Percentiles rank a stretch among this genome's conserved stretches.
Conservation (phyloP, 2,888 invertebrate species). For the Eucera pruinosa region DNA sequence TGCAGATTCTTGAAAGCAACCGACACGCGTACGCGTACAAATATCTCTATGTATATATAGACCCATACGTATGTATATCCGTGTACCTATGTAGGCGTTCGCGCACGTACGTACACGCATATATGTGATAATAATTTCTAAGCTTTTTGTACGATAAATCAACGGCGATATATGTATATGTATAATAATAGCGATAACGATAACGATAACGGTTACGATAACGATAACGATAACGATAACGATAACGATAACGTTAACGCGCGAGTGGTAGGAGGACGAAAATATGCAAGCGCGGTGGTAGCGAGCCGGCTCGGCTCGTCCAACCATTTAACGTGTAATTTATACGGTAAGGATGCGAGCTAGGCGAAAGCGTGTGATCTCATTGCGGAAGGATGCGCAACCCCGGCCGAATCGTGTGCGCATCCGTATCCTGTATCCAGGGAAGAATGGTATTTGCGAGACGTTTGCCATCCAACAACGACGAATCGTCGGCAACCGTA, state of each 20-base stretch:
- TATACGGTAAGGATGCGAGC: constrained; percentile 44
- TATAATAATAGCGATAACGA: constrained; percentile 54
- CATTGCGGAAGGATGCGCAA: constrained; percentile 57
- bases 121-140: constrained; percentile 69
- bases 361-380: constrained; percentile 71
- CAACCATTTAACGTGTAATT: constrained; percentile 41
- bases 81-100: constrained; percentile 46
- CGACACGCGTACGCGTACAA: neutral
- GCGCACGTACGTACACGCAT: constrained; percentile 56
- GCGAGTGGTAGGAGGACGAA: constrained; percentile 16
- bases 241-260: neutral
- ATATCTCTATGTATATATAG: neutral
- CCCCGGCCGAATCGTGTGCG: constrained; percentile 19
- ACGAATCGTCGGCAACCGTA: neutral
- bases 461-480: constrained; percentile 59
- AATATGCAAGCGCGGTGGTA: too few species aligned
- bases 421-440: constrained; percentile 21
- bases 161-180: constrained; percentile 72
- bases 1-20: neutral
- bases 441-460: constrained; percentile 25
- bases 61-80: constrained; percentile 38
- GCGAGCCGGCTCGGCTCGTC: neutral
- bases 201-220: neutral
- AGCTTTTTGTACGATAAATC: constrained; percentile 79
- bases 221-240: neutral